These are phyloP conservation scores for Pharmacophagus antenor DNA, from an alignment of 2,888 invertebrate species.

Conservation along the genomic window DNA sequence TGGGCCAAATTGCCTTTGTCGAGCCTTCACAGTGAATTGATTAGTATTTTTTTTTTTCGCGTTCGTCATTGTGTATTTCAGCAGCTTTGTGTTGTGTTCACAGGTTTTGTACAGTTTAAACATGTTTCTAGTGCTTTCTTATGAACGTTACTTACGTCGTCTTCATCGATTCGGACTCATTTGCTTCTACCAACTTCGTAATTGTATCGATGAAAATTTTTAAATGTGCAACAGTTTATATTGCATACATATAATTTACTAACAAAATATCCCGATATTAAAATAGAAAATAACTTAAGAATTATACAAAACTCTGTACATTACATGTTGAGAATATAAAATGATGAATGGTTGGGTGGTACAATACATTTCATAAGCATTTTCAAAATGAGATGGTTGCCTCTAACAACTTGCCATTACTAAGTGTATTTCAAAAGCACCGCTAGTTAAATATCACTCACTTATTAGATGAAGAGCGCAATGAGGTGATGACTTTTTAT, in stretches of 20 bases:
- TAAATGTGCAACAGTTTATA: background rate
- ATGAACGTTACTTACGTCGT: slow-evolving; percentile 28
- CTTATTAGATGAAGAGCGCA: too few species aligned
- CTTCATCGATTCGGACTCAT: background rate
- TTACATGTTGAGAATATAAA: too few species aligned
- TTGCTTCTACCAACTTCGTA: background rate
- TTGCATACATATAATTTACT: background rate
- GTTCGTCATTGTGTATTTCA: slow-evolving; percentile 18
- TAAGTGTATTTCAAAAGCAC: too few species aligned
- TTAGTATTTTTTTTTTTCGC: slow-evolving; percentile 27
- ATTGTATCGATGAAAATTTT: background rate
- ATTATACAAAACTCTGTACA: too few species aligned
- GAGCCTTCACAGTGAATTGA: slow-evolving; percentile 30
- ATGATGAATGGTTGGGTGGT: too few species aligned
- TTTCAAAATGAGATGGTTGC: too few species aligned
- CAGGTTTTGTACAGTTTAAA: slow-evolving; percentile 18
- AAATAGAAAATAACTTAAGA: too few species aligned
- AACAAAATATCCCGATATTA: background rate
- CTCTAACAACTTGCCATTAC: too few species aligned
- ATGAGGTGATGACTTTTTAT: too few species aligned
- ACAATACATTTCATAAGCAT: too few species aligned
- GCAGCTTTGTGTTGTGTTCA: slow-evolving; percentile 9
- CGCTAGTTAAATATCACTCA: too few species aligned
- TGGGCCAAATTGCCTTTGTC: slow-evolving; percentile 30
- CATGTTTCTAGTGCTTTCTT: slow-evolving; percentile 6